These are phyloP conservation scores for Caenorhabditis sinica DNA, from an alignment of 2,888 invertebrate species.

Conservation along the genomic window DNA sequence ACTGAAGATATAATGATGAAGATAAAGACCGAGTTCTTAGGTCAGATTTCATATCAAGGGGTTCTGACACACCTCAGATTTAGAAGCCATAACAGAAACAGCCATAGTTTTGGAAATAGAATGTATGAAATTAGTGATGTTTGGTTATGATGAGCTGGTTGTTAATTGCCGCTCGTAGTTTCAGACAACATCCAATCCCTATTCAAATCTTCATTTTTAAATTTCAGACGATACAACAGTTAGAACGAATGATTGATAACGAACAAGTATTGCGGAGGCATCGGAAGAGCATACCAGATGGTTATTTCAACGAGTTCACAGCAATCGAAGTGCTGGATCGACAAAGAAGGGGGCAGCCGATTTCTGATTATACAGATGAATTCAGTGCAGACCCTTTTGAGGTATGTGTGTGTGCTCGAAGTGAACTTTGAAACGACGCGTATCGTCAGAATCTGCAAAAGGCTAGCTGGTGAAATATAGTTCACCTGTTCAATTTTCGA, in stretches of 20 bases:
- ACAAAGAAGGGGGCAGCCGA: conserved; percentile 69
- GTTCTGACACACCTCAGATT: too few relatives aligned
- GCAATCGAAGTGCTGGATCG: conserved; percentile 48
- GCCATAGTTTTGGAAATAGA: too few relatives aligned
- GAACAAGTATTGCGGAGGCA: conserved; percentile 50
- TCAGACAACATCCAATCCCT: too few relatives aligned
- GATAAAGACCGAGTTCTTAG: too few relatives aligned
- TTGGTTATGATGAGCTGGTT: too few relatives aligned
- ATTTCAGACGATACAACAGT: conserved; percentile 53
- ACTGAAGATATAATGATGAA: too few relatives aligned
- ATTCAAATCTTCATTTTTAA: background rate
- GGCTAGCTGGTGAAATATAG: background rate
- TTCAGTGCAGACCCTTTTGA: conserved; percentile 74
- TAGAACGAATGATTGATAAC: conserved; percentile 55
- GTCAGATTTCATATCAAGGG: too few relatives aligned
- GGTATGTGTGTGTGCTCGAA: conserved; percentile 34
- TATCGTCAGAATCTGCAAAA: conserved; percentile 19
- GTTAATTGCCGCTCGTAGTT: too few relatives aligned
- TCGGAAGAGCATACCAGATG: conserved; percentile 64
- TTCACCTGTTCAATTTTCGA: conserved; percentile 22
- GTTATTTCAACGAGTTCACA: conserved; percentile 63
- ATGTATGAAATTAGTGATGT: too few relatives aligned
- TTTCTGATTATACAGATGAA: conserved; percentile 71
- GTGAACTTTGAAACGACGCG: conserved; percentile 5
- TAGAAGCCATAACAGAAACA: too few relatives aligned